Evolutionary conservation across 2,113 vertebrate species (phyloP), one percentile per base, ranked within the genome.

Genomic region (Ursus arctos): DNA sequence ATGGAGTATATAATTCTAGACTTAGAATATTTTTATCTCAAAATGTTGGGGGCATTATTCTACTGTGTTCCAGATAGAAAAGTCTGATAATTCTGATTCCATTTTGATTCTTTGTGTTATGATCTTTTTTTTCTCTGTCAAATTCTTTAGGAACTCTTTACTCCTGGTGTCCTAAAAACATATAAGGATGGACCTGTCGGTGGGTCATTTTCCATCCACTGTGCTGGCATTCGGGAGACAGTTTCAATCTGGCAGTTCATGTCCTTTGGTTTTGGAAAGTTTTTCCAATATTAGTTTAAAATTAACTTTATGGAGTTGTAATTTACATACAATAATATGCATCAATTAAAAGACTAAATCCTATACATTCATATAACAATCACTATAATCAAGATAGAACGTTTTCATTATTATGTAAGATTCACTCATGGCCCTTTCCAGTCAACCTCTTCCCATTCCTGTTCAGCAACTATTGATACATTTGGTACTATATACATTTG

Each of bases 261-360:
- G 28, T 85, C 40, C 28, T 85, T 55, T 85, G 59, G 61, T 85
- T 86, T 26, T 90, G 31, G 59, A 85, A 85, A 40, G 19, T 59
- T 96, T 59, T 79, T 71, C 79, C 65, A 83, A 88, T 61, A 67
- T 69, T 86, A 85, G 74, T 92, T 96, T 83, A 28, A 96, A 84
- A 79, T 94, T 63, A 93, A 51, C 31, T 26, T 91, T 93, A n/a
- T 76, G 83, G 31, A 53, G 15, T 28, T 89, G 53, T 90, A 74
- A 76, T 83, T 77, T 95, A 86, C 49, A 69, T 85, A 67, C 6
- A 57, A 65, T 12, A 77, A 57, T 12, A 79, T 59, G 12, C 61
- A 91, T 43, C 19, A 7, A 82, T 61, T 77, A 94, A 72, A 83
- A 59, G 28, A 65, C 43, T 26, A 88, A 88, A 31, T 49, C 19